Percentiles rank a stretch among this genome's conserved stretches.
phyloP scores from a whole-genome alignment of 1,140 invertebrate genomes.

The Macrobrachium rosenbergii region DNA sequence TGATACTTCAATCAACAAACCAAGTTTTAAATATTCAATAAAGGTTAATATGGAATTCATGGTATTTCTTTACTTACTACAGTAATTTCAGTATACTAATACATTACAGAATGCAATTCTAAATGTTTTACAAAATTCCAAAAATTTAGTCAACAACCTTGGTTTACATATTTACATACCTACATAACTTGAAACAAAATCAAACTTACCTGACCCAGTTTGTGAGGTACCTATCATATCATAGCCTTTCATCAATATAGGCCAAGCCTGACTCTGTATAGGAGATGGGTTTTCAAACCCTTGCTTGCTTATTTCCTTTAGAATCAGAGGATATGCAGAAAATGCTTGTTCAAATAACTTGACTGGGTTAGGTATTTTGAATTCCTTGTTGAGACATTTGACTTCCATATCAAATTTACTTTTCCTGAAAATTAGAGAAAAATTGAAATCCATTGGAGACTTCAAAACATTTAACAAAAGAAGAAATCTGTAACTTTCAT shows the following conservation, averaged over 20 bases:
- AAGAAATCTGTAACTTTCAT: background rate
- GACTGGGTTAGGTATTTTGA: constrained; percentile 85
- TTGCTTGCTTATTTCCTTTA: constrained; percentile 85
- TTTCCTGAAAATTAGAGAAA: constrained; percentile 36
- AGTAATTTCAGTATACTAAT: no score
- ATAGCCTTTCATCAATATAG: constrained; percentile 84
- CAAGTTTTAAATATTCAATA: no score
- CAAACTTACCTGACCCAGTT: constrained; percentile 85
- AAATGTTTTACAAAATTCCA: no score
- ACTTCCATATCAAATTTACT: constrained; percentile 60
- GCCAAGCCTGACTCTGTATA: constrained; percentile 93
- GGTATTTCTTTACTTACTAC: no score
- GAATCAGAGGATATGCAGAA: constrained; percentile 83
- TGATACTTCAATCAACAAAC: no score
- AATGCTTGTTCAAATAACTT: constrained; percentile 89
- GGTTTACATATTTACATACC: no score
- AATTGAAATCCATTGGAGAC: background rate
- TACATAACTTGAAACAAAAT: constrained; percentile 34
- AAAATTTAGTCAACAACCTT: no score
- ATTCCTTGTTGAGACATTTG: constrained; percentile 63
- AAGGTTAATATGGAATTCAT: no score
- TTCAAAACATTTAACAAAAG: background rate
- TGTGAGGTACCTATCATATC: constrained; percentile 95
- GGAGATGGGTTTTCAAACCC: constrained; percentile 88
- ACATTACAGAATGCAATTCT: no score